Percentiles rank a stretch among this genome's conserved stretches.
Conservation (phyloP, 2,797 vertebrate species). For the Danio tinwini region DNA sequence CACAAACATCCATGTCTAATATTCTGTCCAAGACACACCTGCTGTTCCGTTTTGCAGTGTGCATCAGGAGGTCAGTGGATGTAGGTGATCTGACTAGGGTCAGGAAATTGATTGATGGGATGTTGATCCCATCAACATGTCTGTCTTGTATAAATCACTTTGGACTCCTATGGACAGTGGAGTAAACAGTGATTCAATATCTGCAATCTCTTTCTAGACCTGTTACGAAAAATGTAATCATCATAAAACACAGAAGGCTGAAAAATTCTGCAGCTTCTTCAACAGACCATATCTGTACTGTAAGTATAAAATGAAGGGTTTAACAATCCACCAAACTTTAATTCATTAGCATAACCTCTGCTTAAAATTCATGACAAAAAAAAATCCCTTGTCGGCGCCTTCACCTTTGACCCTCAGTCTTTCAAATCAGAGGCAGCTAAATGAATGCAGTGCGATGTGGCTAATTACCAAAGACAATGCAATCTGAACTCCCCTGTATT, state of each 20-base stretch:
- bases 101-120: constrained; percentile 17
- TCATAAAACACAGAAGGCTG: constrained; percentile 2
- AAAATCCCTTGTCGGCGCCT: constrained; percentile 6
- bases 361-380: constrained; percentile 32
- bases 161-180: neutral
- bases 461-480: constrained; percentile 51
- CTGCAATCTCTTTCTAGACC: constrained; percentile 8
- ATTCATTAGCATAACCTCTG: constrained; percentile 11
- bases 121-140: constrained; percentile 30
- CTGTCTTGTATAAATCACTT: constrained; percentile 31
- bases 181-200: constrained; percentile 13
- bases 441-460: constrained; percentile 27
- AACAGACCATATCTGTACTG: neutral
- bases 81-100: neutral
- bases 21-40: neutral
- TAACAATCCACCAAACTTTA: neutral
- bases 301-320: neutral
- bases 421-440: constrained; percentile 36
- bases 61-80: neutral
- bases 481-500: constrained; percentile 46
- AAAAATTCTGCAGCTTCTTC: neutral
- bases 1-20: constrained; percentile 6
- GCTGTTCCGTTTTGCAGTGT: neutral
- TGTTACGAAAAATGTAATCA: constrained; percentile 21
- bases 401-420: constrained; percentile 36